A percentile compares a stretch with the other conserved stretches of the same genome.
These are phyloP conservation scores for Macrotus californicus DNA, from an alignment of 2,113 vertebrate genomes.

Conservation along the genomic window DNA sequence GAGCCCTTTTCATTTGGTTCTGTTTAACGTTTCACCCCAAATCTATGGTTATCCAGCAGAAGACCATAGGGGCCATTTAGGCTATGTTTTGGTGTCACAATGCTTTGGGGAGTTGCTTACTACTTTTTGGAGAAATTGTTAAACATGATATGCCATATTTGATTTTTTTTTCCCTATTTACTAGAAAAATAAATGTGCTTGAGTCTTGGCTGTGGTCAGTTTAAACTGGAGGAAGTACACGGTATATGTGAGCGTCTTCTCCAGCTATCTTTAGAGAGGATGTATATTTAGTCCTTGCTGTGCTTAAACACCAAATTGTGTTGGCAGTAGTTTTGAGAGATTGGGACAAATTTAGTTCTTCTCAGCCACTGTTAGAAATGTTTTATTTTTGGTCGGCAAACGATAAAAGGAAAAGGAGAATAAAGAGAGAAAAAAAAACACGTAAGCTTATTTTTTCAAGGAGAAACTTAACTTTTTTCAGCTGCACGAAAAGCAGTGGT, in stretches of 20 bases:
- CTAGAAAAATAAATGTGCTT: slow-evolving; percentile 55
- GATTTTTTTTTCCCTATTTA: slow-evolving; percentile 58
- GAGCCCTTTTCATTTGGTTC: slow-evolving; percentile 28
- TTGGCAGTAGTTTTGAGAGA: slow-evolving; percentile 51
- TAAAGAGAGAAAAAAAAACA: slow-evolving; percentile 31
- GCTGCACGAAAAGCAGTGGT: slow-evolving; percentile 13
- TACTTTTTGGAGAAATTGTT: slow-evolving; percentile 73
- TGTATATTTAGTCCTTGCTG: slow-evolving; percentile 37
- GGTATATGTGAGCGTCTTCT: slow-evolving; percentile 50
- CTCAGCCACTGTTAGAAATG: slow-evolving; percentile 48
- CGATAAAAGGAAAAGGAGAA: slow-evolving; percentile 7
- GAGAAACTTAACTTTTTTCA: slow-evolving; percentile 51
- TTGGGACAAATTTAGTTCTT: slow-evolving; percentile 39
- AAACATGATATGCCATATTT: slow-evolving; percentile 67
- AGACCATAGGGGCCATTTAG: slow-evolving; percentile 51
- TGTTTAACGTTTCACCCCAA: slow-evolving; percentile 45
- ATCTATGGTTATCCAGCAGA: slow-evolving; percentile 51
- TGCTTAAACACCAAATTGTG: slow-evolving; percentile 29
- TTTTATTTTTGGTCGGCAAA: slow-evolving; percentile 52
- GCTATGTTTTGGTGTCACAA: slow-evolving; percentile 56
- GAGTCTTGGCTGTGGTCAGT: slow-evolving; percentile 51
- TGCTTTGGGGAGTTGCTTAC: slow-evolving; percentile 70
- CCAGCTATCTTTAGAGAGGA: slow-evolving; percentile 65
- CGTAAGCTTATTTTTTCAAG: slow-evolving; percentile 39
- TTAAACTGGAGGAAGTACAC: slow-evolving; percentile 43